Evolutionary conservation across 2,888 invertebrate genomes (phyloP), one percentile per base, ranked within the genome.

Genomic region (Watsonalla cultraria): DNA sequence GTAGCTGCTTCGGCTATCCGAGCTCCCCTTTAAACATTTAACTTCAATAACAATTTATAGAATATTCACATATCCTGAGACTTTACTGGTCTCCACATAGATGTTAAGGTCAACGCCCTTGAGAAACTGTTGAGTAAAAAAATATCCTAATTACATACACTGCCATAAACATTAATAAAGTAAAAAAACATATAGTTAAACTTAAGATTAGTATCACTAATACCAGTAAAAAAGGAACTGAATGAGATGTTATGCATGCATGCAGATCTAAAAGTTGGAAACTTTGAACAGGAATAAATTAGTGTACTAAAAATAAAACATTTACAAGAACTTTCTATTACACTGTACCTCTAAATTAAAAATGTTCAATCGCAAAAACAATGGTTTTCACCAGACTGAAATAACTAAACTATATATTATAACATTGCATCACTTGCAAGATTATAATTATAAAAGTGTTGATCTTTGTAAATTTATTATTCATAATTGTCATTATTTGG

Each of bases 121-220:
- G 7, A 37, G 37, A 37, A 37, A 9, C 37, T 37, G 5, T 9
- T 11, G 11, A 42, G 11, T 9, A 42, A 11, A 42, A 42, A 42
- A 11, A 11, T 42, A 11, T 11, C 8, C 11, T 42, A 42, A 8
- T 11, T 42, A 42, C 11, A 11, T 55, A 63, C 47, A 47, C 49
- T 54, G 57, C 51, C 61, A 62, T 55, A 56, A 65, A 63, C 67
- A 62, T 70, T 65, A 65, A 56, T 59, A 66, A 65, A 66, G 67
- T 49, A 66, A 58, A 56, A 61, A 54, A 76, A 70, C 68, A 70
- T 74, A 77, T 66, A 68, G 54, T 54, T 55, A 63, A 80, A 82
- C 82, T 84, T 86, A 86, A 76, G 62, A 81, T 78, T 87, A 89
- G 76, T 88, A 88, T 89, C 88, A 88, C 88, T 87, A 79, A 75